Evolutionary conservation across 2,797 vertebrate genomes (phyloP), one percentile per base, ranked within the genome.

Genomic region (Euthynnus affinis): DNA sequence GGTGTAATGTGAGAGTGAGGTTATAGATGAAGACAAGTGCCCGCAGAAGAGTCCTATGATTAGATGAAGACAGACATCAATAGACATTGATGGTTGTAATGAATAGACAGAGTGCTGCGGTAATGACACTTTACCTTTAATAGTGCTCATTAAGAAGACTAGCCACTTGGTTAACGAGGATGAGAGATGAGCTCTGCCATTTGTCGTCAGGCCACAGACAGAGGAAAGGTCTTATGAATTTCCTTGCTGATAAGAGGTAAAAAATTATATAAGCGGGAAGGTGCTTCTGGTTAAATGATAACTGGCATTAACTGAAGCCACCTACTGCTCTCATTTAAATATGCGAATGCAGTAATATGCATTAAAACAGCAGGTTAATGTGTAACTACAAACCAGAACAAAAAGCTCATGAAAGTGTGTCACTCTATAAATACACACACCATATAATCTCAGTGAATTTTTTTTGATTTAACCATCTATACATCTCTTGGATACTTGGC

Each of bases 81-180:
- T 84, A 82, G 91, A 90, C 87, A 74, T 87, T 92, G 91, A 93
- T 93, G 92, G 87, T 85, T 87, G 86, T 94, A 92, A 95, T 94
- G 91, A 93, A 94, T 90, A 92, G 92, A 93, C 74, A 76, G 78
- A 90, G 89, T 87, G 80, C 82, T 63, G 80, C 58, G 20, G 86
- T 93, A 92, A 93, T 94, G 92, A 88, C 81, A 88, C 81, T 88
- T 92, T 92, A 87, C 92, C 92, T 92, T 93, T 93, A 93, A 95
- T 92, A 91, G 92, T 78, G 78, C 88, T 94, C 91, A 94, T 94
- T 94, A 94, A 88, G 84, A 89, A 79, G 73, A 89, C 76, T 84
- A 75, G 86, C 64, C 87, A 89, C 88, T 89, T 81, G 87, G 79
- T 91, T 87, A 89, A 90, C 78, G 63, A 81, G 78, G 80, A 89